Conservation (phyloP, 2,113 vertebrate species). For the Amphilophus citrinellus region DNA sequence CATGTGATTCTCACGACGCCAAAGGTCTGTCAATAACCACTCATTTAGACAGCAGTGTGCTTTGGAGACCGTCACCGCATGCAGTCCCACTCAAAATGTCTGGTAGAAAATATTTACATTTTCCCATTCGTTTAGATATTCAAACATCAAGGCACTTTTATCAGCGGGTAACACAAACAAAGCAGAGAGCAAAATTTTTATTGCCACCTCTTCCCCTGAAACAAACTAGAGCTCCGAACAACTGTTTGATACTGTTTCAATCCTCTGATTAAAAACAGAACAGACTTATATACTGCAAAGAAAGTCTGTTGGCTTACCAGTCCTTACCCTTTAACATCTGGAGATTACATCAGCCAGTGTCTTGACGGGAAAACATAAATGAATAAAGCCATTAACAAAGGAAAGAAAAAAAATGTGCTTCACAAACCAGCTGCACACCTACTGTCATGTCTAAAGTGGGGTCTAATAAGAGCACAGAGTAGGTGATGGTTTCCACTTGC, state of each 20-base stretch:
- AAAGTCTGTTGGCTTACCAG: conserved; percentile 13
- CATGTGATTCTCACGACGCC: conserved; percentile 75
- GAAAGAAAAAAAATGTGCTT: conserved; percentile 43
- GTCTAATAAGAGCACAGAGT: conserved; percentile 46
- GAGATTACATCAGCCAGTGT: conserved; percentile 31
- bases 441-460: conserved; percentile 49
- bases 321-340: conserved; percentile 43
- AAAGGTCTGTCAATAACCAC: conserved; percentile 84
- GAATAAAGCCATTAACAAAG: conserved; percentile 19
- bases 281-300: neutral
- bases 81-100: conserved; percentile 76
- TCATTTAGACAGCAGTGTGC: conserved; percentile 81
- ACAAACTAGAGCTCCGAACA: conserved; percentile 56
- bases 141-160: conserved; percentile 76
- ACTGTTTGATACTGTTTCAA: conserved; percentile 46
- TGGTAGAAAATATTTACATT: conserved; percentile 80
- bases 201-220: conserved; percentile 68
- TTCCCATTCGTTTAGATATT: conserved; percentile 72
- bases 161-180: conserved; percentile 68
- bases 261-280: conserved; percentile 54
- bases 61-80: conserved; percentile 77
- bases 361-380: conserved; percentile 32
- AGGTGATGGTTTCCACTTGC: conserved; percentile 56
- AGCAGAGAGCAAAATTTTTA: conserved; percentile 62
- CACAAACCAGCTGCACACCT: conserved; percentile 17